A percentile compares a stretch with the other conserved stretches of the same genome.
Conservation (phyloP, 2,113 vertebrate species). For the Drymodes brunneopygia region DNA sequence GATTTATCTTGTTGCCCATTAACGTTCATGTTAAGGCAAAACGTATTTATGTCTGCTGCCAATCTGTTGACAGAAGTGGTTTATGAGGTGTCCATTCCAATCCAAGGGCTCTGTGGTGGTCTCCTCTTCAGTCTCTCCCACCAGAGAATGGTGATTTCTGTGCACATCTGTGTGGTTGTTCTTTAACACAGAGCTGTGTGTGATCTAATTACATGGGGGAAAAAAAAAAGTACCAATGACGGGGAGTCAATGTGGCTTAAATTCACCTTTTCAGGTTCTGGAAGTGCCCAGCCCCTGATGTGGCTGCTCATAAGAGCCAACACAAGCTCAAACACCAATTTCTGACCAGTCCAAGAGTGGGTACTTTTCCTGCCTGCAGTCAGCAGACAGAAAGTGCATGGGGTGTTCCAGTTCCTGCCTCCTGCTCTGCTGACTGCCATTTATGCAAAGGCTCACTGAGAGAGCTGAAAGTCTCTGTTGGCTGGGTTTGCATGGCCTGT, state of each 20-base stretch:
- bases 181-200: not conserved
- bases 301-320: not conserved
- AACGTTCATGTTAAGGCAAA: not conserved
- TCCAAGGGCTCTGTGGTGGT: not conserved
- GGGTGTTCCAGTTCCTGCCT: not conserved
- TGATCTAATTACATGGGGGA: not conserved
- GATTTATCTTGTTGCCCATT: not conserved
- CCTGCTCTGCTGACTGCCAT: not conserved
- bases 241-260: not conserved
- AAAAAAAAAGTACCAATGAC: rapidly evolving
- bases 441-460: not conserved
- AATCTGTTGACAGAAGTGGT: not conserved
- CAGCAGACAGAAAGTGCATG: not conserved
- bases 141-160: not conserved
- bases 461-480: not conserved
- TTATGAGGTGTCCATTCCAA: not conserved
- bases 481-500: not conserved
- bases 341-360: not conserved
- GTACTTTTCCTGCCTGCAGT: not conserved
- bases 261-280: not conserved
- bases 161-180: not conserved
- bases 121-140: not conserved
- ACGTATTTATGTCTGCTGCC: not conserved
- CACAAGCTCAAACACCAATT: not conserved
- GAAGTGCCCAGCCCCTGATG: not conserved